These are phyloP conservation scores for Eolophus roseicapilla DNA, from an alignment of 2,113 vertebrate genomes.

Conservation along the genomic window DNA sequence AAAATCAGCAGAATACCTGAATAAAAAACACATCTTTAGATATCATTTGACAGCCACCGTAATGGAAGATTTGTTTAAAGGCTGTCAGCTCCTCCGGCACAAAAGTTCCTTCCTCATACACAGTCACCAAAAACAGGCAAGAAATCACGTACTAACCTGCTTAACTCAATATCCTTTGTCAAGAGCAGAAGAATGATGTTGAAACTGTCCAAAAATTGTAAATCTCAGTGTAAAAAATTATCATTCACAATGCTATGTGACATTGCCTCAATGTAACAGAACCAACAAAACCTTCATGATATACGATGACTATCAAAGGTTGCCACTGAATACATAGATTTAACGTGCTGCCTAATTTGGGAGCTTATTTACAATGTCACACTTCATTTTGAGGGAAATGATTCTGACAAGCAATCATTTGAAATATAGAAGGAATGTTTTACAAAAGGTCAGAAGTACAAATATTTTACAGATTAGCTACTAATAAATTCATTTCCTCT, in stretches of 20 bases:
- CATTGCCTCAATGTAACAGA: slow-evolving; percentile 45
- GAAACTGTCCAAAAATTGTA: slow-evolving; percentile 9
- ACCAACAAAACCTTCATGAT: slow-evolving; percentile 38
- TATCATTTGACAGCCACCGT: not conserved
- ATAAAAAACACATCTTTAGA: not conserved
- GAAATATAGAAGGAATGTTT: slow-evolving; percentile 45
- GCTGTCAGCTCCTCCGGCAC: not conserved
- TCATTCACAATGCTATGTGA: slow-evolving; percentile 11
- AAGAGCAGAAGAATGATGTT: not conserved
- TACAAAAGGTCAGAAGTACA: slow-evolving; percentile 68
- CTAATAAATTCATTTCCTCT: slow-evolving; percentile 57
- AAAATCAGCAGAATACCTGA: not conserved
- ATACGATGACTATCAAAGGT: slow-evolving; percentile 49
- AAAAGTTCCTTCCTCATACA: not conserved
- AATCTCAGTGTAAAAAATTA: slow-evolving; percentile 43
- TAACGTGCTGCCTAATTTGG: slow-evolving; percentile 50
- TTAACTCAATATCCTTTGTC: not conserved
- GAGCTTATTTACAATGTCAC: slow-evolving; percentile 55
- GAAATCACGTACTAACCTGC: not conserved
- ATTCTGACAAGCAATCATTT: slow-evolving; percentile 60
- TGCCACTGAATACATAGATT: slow-evolving; percentile 44
- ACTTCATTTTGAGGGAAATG: slow-evolving; percentile 24
- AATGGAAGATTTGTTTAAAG: not conserved
- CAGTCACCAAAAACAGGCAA: not conserved
- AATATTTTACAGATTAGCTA: slow-evolving; percentile 57